Base-by-base conservation (phyloP, 1,140 invertebrate genomes). In the Adelges cooleyi region DNA sequence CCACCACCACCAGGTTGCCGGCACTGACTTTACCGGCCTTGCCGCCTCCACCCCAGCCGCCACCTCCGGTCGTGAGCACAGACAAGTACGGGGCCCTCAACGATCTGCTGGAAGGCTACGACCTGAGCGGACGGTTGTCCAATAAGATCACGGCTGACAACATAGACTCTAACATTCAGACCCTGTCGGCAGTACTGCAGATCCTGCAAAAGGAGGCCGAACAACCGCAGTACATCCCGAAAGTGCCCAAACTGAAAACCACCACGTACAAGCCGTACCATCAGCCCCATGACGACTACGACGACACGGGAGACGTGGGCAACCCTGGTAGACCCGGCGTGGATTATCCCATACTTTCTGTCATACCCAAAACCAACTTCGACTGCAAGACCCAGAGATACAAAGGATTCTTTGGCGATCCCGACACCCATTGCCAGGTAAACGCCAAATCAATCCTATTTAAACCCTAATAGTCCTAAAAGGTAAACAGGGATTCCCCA, bases 321-420 rank as follows among this genome's bases (percentile, higher is more conserved):
- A 87, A 86, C 10, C 84, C 86, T 2, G 89, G 90, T 22, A 80
- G 81, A 66, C 84, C 89, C 1, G 85, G 88, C 17, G 75, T 90
- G 4, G 89, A 93, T 75, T 93, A 92, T 76, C 90, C 90, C 0
- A 85, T 82, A 23, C 81, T 88, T 11, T 80, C 82, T 2, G 77
- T 76, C 22, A 90, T 92, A 56, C 90, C 90, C 0, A 75, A 80
- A 67, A 92, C 90, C 0, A 80, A 76, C 67, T 93, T 93, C 73
- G 81, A 83, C 73, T 92, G 90, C 73, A 87, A 87, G 56, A 81
- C 85, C 36, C 89, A 92, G 72, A 77, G 89, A 9, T 92, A 92
- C 73, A 92, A 92, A 70, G 89, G 90, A 49, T 92, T 93, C 75
- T 93, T 92, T 70, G 90, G 88, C 8, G 90, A 93, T 76, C 85